A percentile compares a stretch with the other conserved stretches of the same genome.
phyloP scores from a whole-genome alignment of 2,797 vertebrate genomes.

The Trematomus bernacchii region DNA sequence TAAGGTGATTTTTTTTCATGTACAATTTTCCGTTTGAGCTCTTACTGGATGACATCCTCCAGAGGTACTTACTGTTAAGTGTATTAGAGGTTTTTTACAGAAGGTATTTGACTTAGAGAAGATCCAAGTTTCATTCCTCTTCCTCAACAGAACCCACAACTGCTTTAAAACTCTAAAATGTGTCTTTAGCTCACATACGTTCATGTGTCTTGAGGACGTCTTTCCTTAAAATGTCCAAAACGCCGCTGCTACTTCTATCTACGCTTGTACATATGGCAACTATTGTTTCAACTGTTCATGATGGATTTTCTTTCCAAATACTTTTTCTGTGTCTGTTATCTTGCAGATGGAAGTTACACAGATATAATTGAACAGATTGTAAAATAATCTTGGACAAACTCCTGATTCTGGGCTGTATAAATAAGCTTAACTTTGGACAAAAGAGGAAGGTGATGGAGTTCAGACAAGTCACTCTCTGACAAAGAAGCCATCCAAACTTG shows the following conservation, averaged over 20 bases:
- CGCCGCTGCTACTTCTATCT: neutral
- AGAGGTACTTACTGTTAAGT: conserved; percentile 8
- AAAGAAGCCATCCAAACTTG: conserved; percentile 13
- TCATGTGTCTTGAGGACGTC: neutral
- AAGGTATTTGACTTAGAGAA: conserved; percentile 11
- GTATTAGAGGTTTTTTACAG: conserved; percentile 3
- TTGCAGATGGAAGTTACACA: neutral
- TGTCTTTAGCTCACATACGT: neutral
- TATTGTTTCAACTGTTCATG: neutral
- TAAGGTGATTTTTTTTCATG: conserved; percentile 20
- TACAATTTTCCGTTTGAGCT: conserved; percentile 26
- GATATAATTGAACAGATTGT: neutral
- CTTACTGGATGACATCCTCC: conserved; percentile 5
- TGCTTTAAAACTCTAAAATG: conserved; percentile 21
- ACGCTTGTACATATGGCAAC: neutral
- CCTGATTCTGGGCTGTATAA: conserved; percentile 6
- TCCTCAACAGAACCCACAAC: neutral
- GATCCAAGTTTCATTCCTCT: conserved; percentile 14
- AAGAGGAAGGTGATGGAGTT: neutral
- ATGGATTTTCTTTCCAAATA: neutral
- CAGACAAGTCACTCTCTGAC: conserved; percentile 2
- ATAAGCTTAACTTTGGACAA: conserved; percentile 13
- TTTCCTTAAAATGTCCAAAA: neutral
- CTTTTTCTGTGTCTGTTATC: neutral
- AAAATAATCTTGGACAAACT: neutral